Base-by-base conservation (phyloP, 2,797 vertebrate genomes). In the Chelmon rostratus region DNA sequence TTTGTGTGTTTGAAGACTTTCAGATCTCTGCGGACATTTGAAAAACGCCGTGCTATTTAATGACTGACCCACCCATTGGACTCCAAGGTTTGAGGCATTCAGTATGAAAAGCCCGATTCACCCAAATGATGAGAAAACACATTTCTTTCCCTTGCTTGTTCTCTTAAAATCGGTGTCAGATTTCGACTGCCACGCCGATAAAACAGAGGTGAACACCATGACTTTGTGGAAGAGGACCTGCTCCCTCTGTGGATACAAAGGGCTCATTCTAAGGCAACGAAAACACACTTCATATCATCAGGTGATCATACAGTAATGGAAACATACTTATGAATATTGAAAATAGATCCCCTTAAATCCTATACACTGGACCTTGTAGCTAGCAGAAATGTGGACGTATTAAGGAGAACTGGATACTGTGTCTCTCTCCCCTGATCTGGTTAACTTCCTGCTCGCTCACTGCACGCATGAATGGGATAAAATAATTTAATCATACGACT, bases 1-100 rank as follows among this genome's bases (percentile, higher is more conserved):
- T 64, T 58, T 31, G 40, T 38, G 33, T 56, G 28, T 54, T 65
- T 33, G 23, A 18, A 65, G 56, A 68, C 40, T 68, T 64, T 68
- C 16, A 61, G 18, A 69, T 63, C 57, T 74, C 23, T 25, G 21
- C 58, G 76, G 0, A 18, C 50, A 50, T 68, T 63, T 59, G 13
- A 79, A 61, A 75, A 73, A 28, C 33, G 15, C 28, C 47, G 44
- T 66, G 53, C 59, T 53, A 62, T 70, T 72, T 28, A 76, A 44
- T 44, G 6, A 31, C 23, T 18, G 59, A 37, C 19, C 18, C 47
- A 57, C 37, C 53, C 33, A 11, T 68, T 44, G 19, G 49, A 54
- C 46, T 76, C 59, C 46, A 64, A 58, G 58, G 61, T 54, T 73
- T 15, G 63, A 49, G 1, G 8, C 50, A 70, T 74, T 68, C 9